These are phyloP conservation scores for Notodonta dromedarius DNA, from an alignment of 2,888 invertebrate genomes.

Conservation along the genomic window DNA sequence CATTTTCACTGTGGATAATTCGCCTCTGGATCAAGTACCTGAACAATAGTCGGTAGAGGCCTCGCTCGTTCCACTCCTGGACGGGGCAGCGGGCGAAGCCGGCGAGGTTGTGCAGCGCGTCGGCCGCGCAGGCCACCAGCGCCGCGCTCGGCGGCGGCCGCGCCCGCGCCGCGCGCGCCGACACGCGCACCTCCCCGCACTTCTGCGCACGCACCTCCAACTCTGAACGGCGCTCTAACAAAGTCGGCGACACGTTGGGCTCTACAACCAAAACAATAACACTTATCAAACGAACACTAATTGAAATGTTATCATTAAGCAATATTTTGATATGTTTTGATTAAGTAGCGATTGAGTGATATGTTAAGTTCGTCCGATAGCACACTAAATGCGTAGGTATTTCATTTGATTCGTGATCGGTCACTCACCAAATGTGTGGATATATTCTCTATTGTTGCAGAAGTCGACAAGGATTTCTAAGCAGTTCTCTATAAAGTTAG, in stretches of 20 bases:
- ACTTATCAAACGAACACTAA: not conserved
- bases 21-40: conserved; percentile 47
- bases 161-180: conserved; percentile 36
- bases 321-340: not conserved
- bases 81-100: conserved; percentile 60
- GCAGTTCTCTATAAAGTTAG: conserved; percentile 64
- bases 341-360: not conserved
- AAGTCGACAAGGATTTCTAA: conserved; percentile 70
- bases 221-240: conserved; percentile 67
- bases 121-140: conserved; percentile 59
- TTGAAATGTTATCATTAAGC: not conserved
- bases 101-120: conserved; percentile 63
- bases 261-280: conserved; percentile 52
- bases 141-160: conserved; percentile 61
- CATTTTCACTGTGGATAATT: too few species aligned
- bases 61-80: conserved; percentile 68
- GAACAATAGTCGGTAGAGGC: conserved; percentile 69
- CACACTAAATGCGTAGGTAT: not conserved
- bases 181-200: conserved; percentile 53
- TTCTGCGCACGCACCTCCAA: conserved; percentile 73
- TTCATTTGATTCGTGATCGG: not conserved
- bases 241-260: conserved; percentile 64
- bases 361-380: too few species aligned
- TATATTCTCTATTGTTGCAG: conserved; percentile 59
- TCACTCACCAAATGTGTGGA: conserved; percentile 61